These are phyloP conservation scores for Acropternis orthonyx DNA, from an alignment of 2,797 vertebrate genomes.

Conservation along the genomic window DNA sequence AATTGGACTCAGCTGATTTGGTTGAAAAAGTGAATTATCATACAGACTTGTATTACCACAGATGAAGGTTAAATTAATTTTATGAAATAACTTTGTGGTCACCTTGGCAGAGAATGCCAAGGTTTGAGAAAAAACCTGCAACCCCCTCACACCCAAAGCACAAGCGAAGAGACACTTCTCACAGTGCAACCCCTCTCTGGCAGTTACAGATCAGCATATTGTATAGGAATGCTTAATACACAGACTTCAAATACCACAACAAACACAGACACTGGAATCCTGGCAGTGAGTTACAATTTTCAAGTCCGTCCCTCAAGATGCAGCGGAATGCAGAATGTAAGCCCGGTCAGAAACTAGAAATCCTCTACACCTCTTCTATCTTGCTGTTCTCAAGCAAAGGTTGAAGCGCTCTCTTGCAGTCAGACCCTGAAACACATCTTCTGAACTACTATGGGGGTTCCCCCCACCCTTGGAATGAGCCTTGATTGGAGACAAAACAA, in stretches of 20 bases:
- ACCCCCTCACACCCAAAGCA: background rate
- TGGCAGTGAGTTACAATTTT: background rate
- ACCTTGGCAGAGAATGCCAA: background rate
- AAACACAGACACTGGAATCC: background rate
- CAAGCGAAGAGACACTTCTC: background rate
- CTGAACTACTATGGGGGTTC: background rate
- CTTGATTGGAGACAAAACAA: background rate
- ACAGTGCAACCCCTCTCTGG: background rate
- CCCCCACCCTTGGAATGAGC: background rate
- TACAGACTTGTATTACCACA: background rate
- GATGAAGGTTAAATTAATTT: background rate
- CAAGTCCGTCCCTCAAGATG: background rate
- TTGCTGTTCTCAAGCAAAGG: background rate
- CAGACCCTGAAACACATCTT: background rate
- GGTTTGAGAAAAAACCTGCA: background rate
- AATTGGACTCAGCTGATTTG: background rate
- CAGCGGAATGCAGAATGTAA: background rate
- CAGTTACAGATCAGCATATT: background rate
- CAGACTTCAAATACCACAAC: background rate
- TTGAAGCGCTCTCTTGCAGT: background rate
- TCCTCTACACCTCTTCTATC: background rate
- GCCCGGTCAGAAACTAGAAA: background rate
- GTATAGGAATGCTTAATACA: background rate
- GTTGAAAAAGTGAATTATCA: background rate
- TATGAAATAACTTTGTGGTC: background rate